These are phyloP conservation scores for Carlito syrichta DNA, from an alignment of 2,113 vertebrate species.

Conservation along the genomic window DNA sequence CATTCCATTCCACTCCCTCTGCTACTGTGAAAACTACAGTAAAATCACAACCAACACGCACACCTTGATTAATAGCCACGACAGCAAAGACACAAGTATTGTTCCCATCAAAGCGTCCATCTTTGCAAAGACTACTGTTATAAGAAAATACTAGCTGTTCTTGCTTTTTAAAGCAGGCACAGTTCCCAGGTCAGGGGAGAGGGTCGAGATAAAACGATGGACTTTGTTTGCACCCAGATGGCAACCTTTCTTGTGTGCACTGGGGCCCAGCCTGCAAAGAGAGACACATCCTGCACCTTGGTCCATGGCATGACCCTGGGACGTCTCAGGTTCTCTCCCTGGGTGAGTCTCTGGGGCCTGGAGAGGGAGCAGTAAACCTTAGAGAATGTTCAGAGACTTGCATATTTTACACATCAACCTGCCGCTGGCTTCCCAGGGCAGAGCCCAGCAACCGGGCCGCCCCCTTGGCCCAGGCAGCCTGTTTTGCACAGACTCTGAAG, in stretches of 20 bases:
- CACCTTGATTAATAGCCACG: fast-evolving
- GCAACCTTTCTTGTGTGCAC: not conserved
- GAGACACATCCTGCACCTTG: fast-evolving
- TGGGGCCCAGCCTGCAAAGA: not conserved
- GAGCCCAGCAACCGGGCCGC: slow-evolving; percentile 71
- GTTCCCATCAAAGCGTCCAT: not conserved
- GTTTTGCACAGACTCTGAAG: slow-evolving; percentile 82
- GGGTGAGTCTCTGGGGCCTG: not conserved
- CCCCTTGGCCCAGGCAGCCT: slow-evolving; percentile 64
- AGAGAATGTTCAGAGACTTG: not conserved
- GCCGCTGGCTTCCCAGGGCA: slow-evolving; percentile 53
- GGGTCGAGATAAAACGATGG: not conserved
- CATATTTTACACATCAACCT: slow-evolving; percentile 60
- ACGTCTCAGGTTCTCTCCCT: too few relatives aligned
- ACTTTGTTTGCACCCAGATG: not conserved
- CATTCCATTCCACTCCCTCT: not conserved
- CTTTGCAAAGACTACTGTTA: not conserved
- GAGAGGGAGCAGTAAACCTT: not conserved
- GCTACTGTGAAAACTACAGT: not conserved
- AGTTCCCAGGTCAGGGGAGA: not conserved
- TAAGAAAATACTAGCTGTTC: too few relatives aligned
- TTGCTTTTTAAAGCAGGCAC: fast-evolving
- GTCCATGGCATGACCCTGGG: fast-evolving
- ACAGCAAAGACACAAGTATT: too few relatives aligned
- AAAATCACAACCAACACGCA: not conserved